These are phyloP conservation scores for Vultur gryphus DNA, from an alignment of 2,797 vertebrate genomes.

Conservation along the genomic window DNA sequence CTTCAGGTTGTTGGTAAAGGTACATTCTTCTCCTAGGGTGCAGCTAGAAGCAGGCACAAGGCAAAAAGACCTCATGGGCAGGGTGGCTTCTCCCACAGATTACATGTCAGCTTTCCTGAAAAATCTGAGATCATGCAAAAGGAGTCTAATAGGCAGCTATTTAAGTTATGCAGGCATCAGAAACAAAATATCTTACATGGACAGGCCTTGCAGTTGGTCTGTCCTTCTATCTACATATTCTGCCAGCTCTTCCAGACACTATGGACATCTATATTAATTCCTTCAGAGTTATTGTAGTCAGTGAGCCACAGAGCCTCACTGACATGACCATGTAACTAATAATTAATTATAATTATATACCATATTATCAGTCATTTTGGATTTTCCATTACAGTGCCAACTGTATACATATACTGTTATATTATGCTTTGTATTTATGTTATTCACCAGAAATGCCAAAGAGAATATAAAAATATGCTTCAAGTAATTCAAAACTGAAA, in stretches of 20 bases:
- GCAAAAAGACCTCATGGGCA: not conserved
- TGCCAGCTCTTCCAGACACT: not conserved
- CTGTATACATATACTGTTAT: not conserved
- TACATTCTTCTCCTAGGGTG: not conserved
- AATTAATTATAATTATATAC: slow-evolving; percentile 17
- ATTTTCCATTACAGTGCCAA: not conserved
- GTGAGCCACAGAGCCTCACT: slow-evolving; percentile 24
- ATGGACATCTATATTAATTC: not conserved
- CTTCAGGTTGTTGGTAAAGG: not conserved
- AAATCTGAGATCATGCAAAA: not conserved
- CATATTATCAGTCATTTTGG: not conserved
- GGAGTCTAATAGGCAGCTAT: not conserved
- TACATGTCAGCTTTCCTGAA: not conserved
- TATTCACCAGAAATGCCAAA: not conserved
- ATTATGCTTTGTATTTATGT: not conserved
- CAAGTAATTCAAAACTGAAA: slow-evolving; percentile 21
- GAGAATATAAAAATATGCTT: not conserved
- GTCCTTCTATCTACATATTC: not conserved
- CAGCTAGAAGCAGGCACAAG: not conserved
- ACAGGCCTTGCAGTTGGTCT: not conserved
- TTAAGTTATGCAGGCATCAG: not conserved
- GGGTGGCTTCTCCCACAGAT: not conserved
- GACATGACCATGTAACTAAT: not conserved
- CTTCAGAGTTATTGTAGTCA: not conserved
- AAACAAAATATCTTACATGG: not conserved